These are phyloP conservation scores for Pammene fasciana DNA, from an alignment of 2,888 invertebrate genomes.

Conservation along the genomic window DNA sequence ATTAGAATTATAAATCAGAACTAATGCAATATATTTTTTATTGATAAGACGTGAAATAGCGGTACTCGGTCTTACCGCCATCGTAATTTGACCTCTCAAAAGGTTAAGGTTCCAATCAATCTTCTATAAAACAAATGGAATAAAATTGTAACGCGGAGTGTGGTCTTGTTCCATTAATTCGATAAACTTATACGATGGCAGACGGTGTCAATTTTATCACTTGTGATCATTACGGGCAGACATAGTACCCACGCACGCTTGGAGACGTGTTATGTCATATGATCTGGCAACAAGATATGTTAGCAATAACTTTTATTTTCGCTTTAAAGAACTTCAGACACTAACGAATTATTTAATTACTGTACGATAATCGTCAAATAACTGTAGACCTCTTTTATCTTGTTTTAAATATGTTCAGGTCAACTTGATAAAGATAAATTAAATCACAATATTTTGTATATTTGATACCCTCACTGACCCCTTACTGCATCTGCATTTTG, in stretches of 20 bases:
- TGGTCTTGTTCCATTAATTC: slow-evolving; percentile 44
- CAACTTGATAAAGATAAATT: neutral
- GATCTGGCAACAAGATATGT: slow-evolving; percentile 41
- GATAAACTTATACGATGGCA: slow-evolving; percentile 51
- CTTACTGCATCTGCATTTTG: neutral
- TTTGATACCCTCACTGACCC: neutral
- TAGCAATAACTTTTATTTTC: neutral
- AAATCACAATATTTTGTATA: neutral
- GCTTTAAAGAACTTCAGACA: neutral
- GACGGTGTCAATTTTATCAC: slow-evolving; percentile 55
- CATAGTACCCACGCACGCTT: slow-evolving; percentile 46
- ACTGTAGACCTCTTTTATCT: too few species aligned
- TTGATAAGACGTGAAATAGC: too few species aligned
- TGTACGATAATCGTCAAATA: neutral
- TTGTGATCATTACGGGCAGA: slow-evolving; percentile 44
- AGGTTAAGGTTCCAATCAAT: slow-evolving; percentile 8
- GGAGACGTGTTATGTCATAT: slow-evolving; percentile 44
- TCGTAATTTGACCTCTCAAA: neutral
- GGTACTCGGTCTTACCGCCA: too few species aligned
- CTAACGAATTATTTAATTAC: neutral
- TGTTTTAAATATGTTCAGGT: neutral
- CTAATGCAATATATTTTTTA: too few species aligned
- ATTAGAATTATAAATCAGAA: too few species aligned
- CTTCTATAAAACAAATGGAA: slow-evolving; percentile 6
- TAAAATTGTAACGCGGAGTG: slow-evolving; percentile 39